Evolutionary conservation across 2,113 vertebrate genomes (phyloP), one percentile per base, ranked within the genome.

Genomic region (Galeopterus variegatus): DNA sequence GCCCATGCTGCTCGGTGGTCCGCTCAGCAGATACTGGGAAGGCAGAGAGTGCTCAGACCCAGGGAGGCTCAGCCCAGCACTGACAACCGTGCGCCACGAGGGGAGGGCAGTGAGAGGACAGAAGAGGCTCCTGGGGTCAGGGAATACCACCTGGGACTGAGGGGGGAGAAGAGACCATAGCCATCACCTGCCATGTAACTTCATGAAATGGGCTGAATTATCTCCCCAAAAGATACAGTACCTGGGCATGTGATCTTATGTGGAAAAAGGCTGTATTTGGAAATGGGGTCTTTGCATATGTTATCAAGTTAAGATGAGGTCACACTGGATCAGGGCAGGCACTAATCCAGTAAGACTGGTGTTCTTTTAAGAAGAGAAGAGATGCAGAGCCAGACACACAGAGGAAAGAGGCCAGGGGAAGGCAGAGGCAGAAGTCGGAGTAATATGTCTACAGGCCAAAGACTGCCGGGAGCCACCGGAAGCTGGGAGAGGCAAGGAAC

Each of bases 261-360:
- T 67, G 62, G 50, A 76, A 50, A 28, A 1, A 45, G 58, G 23
- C 41, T 41, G 41, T 41, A 41, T 8, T 36, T 67, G 62, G 50
- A 76, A 50, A 28, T 3, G 33, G 58, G 23, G 36, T 15, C 79
- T 77, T 26, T 36, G 69, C 50, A 77, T 70, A 58, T 31, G 60
- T 14, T 14, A 28, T 24, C 33, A 50, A 50, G 64, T 77, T 7
- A 52, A 50, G 52, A 10, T 41, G 17, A 58, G 36, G 15, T 50
- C 23, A 15, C 8, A 2, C 48, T 12, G 5, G 36, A 15, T 6
- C 0, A 80, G 65, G 14, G 0, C 1, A 5, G 58, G 24, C 15
- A 2, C 60, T 41, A 8, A 90, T 14, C 11, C n/a, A 9, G 5
- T 18, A 18, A 69, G 88, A 48, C 6, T 0, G 0, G 45, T 26